phyloP scores from a whole-genome alignment of 35 echinoderm and acorn worm genomes.

The Ophioderma brevispina region DNA sequence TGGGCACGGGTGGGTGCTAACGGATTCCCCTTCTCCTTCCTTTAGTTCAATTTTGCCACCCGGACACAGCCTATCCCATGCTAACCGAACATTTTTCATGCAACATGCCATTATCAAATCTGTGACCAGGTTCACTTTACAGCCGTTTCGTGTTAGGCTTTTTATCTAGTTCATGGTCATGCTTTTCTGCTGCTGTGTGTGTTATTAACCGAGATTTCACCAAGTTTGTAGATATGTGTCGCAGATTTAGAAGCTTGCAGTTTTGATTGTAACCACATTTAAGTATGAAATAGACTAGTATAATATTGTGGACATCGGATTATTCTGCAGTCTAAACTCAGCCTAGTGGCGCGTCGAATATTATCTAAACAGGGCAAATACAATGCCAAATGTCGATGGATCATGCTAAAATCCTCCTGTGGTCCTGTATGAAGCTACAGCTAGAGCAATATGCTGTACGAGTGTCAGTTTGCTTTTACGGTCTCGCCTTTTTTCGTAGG shows the following conservation, averaged over 20 bases:
- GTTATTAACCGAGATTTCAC: neutral
- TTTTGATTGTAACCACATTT: neutral
- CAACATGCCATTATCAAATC: neutral
- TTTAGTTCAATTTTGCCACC: neutral
- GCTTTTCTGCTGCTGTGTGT: neutral
- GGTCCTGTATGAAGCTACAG: too few relatives aligned
- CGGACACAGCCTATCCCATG: neutral
- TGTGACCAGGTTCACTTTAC: neutral
- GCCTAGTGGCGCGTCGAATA: too few relatives aligned
- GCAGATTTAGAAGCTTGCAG: neutral
- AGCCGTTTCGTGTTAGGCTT: neutral
- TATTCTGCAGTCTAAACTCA: too few relatives aligned
- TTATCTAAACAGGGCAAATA: too few relatives aligned
- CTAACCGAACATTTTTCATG: neutral
- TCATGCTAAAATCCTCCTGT: too few relatives aligned
- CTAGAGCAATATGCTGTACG: too few relatives aligned
- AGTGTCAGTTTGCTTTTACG: too few relatives aligned
- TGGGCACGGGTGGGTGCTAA: neutral
- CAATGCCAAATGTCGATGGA: too few relatives aligned
- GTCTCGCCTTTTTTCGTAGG: too few relatives aligned
- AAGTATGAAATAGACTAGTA: too few relatives aligned
- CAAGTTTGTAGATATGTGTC: neutral
- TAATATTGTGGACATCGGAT: too few relatives aligned
- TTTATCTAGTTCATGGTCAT: neutral
- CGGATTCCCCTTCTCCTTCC: neutral